These are phyloP conservation scores for Margarornis squamiger DNA, from an alignment of 2,797 vertebrate genomes.

Conservation along the genomic window DNA sequence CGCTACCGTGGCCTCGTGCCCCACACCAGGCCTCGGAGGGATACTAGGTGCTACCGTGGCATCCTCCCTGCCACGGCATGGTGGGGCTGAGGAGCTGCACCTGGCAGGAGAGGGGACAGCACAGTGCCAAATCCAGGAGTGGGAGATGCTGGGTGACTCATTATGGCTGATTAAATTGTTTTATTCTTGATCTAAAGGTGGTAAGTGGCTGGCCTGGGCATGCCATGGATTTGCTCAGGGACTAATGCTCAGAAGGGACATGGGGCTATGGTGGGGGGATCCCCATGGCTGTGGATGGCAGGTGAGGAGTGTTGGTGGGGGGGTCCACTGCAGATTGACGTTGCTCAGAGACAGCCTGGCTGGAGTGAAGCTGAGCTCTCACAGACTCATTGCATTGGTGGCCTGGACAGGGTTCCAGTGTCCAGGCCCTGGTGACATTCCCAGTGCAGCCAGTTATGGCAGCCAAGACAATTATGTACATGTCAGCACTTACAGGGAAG, in stretches of 20 bases:
- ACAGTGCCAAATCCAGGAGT: constrained; percentile 1
- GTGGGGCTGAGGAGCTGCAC: not conserved
- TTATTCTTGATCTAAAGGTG: constrained; percentile 70
- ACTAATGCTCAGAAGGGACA: not conserved
- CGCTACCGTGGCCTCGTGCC: accelerated
- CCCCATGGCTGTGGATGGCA: not conserved
- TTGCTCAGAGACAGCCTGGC: not conserved
- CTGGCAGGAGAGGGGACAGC: not conserved
- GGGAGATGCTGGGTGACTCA: constrained; percentile 72
- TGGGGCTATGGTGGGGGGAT: not conserved
- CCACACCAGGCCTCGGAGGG: accelerated
- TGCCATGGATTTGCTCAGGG: not conserved
- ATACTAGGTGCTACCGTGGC: not conserved
- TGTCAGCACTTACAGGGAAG: accelerated
- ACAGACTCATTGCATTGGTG: not conserved
- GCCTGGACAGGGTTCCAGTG: not conserved
- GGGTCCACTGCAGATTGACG: not conserved
- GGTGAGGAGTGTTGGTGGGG: accelerated
- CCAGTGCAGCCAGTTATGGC: accelerated
- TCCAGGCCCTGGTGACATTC: not conserved
- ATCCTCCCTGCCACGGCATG: accelerated
- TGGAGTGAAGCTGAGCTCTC: not conserved
- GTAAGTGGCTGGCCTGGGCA: constrained; percentile 61
- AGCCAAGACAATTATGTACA: accelerated
- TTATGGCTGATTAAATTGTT: constrained; percentile 73